Percentiles rank a stretch among this genome's conserved stretches.
Evolutionary conservation across 2,888 invertebrate genomes (phyloP).

Genomic region (Sturmia bella): DNA sequence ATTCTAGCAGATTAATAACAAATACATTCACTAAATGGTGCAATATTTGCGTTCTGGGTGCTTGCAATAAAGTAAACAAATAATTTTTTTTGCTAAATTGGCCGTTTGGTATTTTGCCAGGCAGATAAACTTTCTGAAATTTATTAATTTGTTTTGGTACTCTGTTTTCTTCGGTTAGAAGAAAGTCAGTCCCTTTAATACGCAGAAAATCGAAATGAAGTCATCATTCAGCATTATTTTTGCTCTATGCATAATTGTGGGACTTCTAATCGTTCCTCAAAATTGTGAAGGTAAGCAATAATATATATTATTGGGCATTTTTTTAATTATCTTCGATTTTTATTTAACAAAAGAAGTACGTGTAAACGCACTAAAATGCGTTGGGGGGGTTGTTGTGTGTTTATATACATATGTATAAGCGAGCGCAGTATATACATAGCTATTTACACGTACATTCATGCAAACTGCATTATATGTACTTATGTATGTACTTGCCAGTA

Average conservation of each 20-base stretch:
- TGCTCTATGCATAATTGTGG: constrained; percentile 75
- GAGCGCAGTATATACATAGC: neutral
- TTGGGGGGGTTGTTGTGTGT: constrained; percentile 14
- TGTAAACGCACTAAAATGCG: neutral
- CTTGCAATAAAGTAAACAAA: constrained; percentile 59
- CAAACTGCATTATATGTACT: constrained; percentile 30
- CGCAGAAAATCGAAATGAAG: constrained; percentile 73
- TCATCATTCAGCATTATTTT: constrained; percentile 74
- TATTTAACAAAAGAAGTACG: neutral
- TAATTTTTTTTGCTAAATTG: constrained; percentile 33
- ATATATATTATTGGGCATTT: neutral
- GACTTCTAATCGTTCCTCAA: constrained; percentile 73
- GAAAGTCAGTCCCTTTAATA: constrained; percentile 33
- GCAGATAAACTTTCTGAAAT: no score
- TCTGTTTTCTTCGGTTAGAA: constrained; percentile 29
- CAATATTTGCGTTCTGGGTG: constrained; percentile 37
- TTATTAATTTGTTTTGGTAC: no score
- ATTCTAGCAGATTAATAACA: constrained; percentile 23
- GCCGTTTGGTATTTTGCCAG: constrained; percentile 1
- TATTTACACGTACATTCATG: neutral
- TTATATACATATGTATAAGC: neutral
- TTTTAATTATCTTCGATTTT: neutral
- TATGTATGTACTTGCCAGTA: no score
- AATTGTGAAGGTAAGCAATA: constrained; percentile 72
- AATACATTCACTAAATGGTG: constrained; percentile 32